Conservation (phyloP, 1,140 invertebrate genomes). For the Cherax destructor region DNA sequence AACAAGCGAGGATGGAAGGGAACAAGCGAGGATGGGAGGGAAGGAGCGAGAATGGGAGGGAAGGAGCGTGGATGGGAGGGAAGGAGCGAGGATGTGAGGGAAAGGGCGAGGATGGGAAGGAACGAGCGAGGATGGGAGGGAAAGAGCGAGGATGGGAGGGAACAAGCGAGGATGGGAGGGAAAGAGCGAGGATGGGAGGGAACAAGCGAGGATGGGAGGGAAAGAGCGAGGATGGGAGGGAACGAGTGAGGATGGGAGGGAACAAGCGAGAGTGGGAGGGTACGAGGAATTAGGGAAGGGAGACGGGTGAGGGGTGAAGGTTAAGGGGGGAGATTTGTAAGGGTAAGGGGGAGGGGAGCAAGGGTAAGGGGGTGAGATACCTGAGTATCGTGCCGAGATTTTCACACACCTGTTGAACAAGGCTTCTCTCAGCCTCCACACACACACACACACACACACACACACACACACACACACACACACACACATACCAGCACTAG, state of each 20-base stretch:
- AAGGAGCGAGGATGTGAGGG: neutral
- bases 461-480: neutral
- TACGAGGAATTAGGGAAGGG: slow-evolving; percentile 7
- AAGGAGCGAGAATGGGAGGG: neutral
- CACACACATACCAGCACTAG: too few species aligned
- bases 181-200: slow-evolving; percentile 6
- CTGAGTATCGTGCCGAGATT: slow-evolving; percentile 4
- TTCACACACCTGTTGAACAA: neutral
- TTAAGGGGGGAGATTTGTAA: neutral
- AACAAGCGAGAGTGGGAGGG: neutral
- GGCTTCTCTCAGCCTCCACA: neutral
- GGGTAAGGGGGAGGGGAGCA: neutral
- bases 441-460: neutral
- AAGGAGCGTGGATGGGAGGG: neutral
- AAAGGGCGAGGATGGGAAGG: neutral
- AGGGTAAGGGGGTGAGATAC: neutral
- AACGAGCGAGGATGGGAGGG: neutral
- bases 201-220: too few species aligned
- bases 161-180: neutral
- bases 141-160: neutral
- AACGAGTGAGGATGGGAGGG: neutral
- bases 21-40: neutral
- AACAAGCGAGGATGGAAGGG: neutral
- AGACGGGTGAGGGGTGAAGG: neutral
- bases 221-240: neutral